A percentile compares a stretch with the other conserved stretches of the same genome.
Evolutionary conservation across 1,140 invertebrate species (phyloP).

Genomic region (Ceratina calcarata): DNA sequence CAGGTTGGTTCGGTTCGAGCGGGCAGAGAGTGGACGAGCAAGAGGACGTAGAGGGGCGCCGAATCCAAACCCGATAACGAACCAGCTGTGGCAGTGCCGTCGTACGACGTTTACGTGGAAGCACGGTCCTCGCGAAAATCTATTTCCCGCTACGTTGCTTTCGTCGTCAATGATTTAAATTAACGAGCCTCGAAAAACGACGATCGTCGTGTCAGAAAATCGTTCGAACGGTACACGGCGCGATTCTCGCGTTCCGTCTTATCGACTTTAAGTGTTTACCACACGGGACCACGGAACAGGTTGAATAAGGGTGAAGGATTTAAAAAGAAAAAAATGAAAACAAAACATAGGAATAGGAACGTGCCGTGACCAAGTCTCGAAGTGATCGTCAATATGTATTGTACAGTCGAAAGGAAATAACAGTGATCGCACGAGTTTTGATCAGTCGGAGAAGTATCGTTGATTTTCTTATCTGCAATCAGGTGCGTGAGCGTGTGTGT

Average conservation of each 20-base stretch:
- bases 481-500: conserved; percentile 43
- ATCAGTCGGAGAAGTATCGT: conserved; percentile 45
- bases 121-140: conserved; percentile 47
- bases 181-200: background rate
- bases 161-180: conserved; percentile 1
- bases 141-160: conserved; percentile 1
- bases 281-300: background rate
- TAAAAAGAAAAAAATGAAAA: conserved; percentile 29
- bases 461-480: conserved; percentile 46
- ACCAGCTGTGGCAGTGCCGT: conserved; percentile 65
- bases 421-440: conserved; percentile 42
- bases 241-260: too few species aligned
- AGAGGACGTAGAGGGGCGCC: conserved; percentile 53
- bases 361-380: conserved; percentile 53
- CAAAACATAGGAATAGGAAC: conserved; percentile 50
- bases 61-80: conserved; percentile 68
- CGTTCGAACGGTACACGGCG: too few species aligned
- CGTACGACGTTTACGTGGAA: conserved; percentile 60
- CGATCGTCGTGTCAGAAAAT: background rate
- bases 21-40: conserved; percentile 23
- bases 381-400: conserved; percentile 49
- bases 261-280: background rate
- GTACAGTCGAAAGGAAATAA: conserved; percentile 37
- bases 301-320: background rate
- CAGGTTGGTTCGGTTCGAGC: background rate